phyloP scores from a whole-genome alignment of 2,888 invertebrate species.

The Phasia obesa region DNA sequence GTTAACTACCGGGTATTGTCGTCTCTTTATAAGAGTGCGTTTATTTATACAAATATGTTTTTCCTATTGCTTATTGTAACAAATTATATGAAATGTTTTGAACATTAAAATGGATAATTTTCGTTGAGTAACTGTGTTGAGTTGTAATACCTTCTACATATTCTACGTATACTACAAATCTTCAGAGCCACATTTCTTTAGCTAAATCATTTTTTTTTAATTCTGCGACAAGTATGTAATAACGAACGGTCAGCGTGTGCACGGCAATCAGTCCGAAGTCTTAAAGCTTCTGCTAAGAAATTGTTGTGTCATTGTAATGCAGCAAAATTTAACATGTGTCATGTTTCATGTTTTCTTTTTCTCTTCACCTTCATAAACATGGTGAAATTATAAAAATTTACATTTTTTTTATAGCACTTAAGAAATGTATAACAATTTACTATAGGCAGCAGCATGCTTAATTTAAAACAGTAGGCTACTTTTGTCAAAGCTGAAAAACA shows the following conservation, averaged over 20 bases:
- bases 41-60: constrained; percentile 38
- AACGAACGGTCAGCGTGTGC: constrained; percentile 3
- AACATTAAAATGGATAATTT: constrained; percentile 43
- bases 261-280: background rate
- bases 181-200: background rate
- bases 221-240: constrained; percentile 39
- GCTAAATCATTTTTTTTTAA: background rate
- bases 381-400: constrained; percentile 49
- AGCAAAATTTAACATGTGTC: constrained; percentile 66
- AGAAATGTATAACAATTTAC: constrained; percentile 49
- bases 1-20: constrained; percentile 3
- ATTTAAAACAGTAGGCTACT: constrained; percentile 13
- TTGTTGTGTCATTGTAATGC: constrained; percentile 60
- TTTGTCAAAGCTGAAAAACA: background rate
- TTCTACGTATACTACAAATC: background rate
- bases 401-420: constrained; percentile 33
- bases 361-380: constrained; percentile 31
- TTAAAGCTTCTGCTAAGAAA: constrained; percentile 33
- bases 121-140: background rate
- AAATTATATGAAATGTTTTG: constrained; percentile 57
- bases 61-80: constrained; percentile 41
- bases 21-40: constrained; percentile 15
- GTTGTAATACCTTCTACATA: constrained; percentile 39
- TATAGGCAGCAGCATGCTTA: constrained; percentile 13
- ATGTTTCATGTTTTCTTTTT: constrained; percentile 35